Conservation (phyloP, 2,113 vertebrate species). For the Atractosteus spatula region DNA sequence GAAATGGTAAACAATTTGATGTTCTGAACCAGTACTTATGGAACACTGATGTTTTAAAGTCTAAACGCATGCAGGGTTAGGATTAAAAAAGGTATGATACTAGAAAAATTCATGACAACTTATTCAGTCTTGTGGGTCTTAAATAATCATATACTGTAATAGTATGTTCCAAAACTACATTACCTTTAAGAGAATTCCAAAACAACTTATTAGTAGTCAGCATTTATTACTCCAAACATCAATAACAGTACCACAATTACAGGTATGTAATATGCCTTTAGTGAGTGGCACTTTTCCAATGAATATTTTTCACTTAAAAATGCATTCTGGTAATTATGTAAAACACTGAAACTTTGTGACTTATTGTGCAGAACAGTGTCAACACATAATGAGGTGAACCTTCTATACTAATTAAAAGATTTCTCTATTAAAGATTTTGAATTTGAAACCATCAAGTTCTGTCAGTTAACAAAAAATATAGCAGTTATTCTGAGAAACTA, state of each 20-base stretch:
- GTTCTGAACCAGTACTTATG: too few relatives aligned
- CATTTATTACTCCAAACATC: background rate
- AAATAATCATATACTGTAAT: background rate
- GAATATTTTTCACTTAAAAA: slow-evolving; percentile 1
- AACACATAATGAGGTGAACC: slow-evolving; percentile 9
- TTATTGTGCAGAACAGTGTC: slow-evolving; percentile 1
- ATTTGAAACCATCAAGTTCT: slow-evolving; percentile 34
- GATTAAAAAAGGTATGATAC: background rate
- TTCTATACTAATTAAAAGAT: slow-evolving; percentile 21
- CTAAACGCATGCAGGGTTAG: slow-evolving; percentile 5
- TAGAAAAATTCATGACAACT: background rate
- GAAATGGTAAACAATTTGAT: too few relatives aligned
- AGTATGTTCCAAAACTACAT: background rate
- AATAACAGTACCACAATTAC: background rate
- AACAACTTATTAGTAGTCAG: background rate
- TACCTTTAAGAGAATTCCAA: background rate
- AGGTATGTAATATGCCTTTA: slow-evolving; percentile 4
- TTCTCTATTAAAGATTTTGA: slow-evolving; percentile 33
- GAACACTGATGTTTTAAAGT: too few relatives aligned
- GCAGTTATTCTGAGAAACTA: too few relatives aligned
- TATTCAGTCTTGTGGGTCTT: background rate
- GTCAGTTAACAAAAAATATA: background rate
- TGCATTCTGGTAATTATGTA: slow-evolving; percentile 14
- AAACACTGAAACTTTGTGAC: background rate
- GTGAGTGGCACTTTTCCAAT: slow-evolving; percentile 9